Conservation (phyloP, 2,113 vertebrate genomes). For the Ranitomeya imitator region DNA sequence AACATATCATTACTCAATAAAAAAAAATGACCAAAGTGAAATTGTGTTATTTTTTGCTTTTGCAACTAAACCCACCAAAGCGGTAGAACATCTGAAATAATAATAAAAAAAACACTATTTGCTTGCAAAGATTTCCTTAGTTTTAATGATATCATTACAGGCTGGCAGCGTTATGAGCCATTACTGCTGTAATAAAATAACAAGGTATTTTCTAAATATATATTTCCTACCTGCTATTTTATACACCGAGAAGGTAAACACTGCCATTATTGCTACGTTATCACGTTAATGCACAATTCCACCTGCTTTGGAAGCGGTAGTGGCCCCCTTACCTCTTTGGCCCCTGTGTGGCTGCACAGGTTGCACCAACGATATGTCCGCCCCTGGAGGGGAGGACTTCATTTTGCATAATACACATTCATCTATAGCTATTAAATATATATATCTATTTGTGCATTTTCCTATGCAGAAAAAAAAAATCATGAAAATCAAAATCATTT, state of each 20-base stretch:
- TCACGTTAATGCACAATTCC: too few species aligned
- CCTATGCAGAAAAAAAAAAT: too few species aligned
- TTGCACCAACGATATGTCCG: too few species aligned
- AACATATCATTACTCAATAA: background rate
- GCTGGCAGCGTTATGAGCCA: background rate
- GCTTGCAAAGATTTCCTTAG: background rate
- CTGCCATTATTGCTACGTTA: background rate
- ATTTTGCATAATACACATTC: too few species aligned
- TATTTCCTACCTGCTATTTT: background rate
- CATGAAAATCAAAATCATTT: too few species aligned
- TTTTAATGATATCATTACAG: constrained; percentile 4
- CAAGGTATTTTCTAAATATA: background rate
- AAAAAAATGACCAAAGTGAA: background rate
- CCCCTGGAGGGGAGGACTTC: too few species aligned
- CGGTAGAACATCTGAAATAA: background rate
- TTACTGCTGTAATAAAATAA: background rate
- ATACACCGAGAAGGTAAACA: background rate
- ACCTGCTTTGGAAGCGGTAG: too few species aligned
- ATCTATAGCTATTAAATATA: too few species aligned
- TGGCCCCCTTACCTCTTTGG: too few species aligned
- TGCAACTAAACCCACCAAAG: background rate
- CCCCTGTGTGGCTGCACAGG: too few species aligned
- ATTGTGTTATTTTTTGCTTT: background rate
- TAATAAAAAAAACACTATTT: background rate
- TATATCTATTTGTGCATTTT: too few species aligned